Base-by-base conservation (phyloP, 2,113 vertebrate genomes). In the Edolisoma coerulescens region DNA sequence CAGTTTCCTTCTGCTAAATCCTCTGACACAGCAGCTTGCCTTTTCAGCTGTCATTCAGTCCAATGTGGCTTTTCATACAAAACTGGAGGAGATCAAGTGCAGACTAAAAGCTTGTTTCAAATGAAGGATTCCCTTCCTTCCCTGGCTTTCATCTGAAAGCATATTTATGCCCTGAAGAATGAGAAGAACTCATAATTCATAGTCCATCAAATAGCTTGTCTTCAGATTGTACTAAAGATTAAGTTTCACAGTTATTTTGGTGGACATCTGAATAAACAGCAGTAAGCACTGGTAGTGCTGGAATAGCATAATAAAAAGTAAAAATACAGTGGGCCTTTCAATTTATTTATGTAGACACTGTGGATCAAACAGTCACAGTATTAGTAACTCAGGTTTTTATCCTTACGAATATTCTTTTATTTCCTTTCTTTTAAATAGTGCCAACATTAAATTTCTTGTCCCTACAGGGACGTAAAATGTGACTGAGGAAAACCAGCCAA, bases 1-100 rank as follows among this genome's bases (percentile, higher is more conserved):
- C 73, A 84, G 78, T 86, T 91, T 96, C 77, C 63, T 94, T 96
- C 94, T 96, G 74, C 79, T 90, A 89, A 96, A 93, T 93, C 74
- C 70, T 86, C 84, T 59, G 78, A 95, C 70, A 79, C 33, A 92
- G 87, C 70, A 49, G 79, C 87, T 91, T 94, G 84, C 70, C 78
- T 87, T 97, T 96, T 96, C 95, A 95, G 84, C 77, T 94, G 80
- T 87, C 96, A 93, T 81, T 96, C 90, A 96, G 83, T 37, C 41
- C 88, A 74, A 5, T 69, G 84, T 53, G 50, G 80, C 73, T 97
- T 94, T 92, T 95, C 94, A 93, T 77, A 95, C 44, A 94, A 93
- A 90, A 93, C 57, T 82, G 89, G 90, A 90, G 74, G 80, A 90
- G 80, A 96, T 74, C 84, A 93, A 92, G 59, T 74, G 33, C 76